phyloP scores from a whole-genome alignment of 2,888 invertebrate species.

The Eudemis profundana region DNA sequence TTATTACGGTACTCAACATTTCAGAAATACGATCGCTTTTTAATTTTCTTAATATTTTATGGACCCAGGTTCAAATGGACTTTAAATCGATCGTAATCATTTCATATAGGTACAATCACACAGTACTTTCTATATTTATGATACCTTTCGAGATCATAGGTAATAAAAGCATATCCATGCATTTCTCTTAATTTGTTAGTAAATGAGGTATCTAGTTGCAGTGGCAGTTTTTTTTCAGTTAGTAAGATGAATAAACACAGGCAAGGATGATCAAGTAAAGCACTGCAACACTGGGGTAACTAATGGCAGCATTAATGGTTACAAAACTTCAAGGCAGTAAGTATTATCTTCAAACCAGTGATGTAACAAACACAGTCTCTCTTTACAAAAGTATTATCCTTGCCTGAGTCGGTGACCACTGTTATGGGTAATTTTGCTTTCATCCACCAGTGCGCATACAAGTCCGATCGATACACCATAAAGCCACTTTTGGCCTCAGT shows the following conservation, averaged over 20 bases:
- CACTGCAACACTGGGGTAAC: constrained; percentile 84
- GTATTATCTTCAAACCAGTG: constrained; percentile 82
- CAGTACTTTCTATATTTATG: constrained; percentile 20
- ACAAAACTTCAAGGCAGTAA: constrained; percentile 81
- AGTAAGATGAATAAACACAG: constrained; percentile 85
- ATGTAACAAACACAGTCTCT: constrained; percentile 82
- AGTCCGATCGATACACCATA: constrained; percentile 91
- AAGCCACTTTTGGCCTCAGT: constrained; percentile 75
- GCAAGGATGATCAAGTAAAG: constrained; percentile 86
- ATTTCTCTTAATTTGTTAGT: constrained; percentile 73
- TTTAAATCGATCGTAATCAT: constrained; percentile 44
- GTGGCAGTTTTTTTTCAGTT: constrained; percentile 72
- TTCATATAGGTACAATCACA: constrained; percentile 35
- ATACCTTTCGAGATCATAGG: constrained; percentile 15
- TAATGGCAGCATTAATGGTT: constrained; percentile 81
- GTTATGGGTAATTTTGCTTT: constrained; percentile 92
- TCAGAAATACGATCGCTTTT: constrained; percentile 25
- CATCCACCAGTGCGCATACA: constrained; percentile 97
- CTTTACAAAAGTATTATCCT: constrained; percentile 86
- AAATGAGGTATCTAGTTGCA: constrained; percentile 74
- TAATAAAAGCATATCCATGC: constrained; percentile 75
- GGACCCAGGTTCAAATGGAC: constrained; percentile 59
- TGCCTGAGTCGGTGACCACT: constrained; percentile 86
- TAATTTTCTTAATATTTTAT: constrained; percentile 41
- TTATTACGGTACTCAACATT: constrained; percentile 38